Percentiles rank a stretch among this genome's conserved stretches.
phyloP scores from a whole-genome alignment of 2,797 vertebrate genomes.

The Phalloptychus januarius region DNA sequence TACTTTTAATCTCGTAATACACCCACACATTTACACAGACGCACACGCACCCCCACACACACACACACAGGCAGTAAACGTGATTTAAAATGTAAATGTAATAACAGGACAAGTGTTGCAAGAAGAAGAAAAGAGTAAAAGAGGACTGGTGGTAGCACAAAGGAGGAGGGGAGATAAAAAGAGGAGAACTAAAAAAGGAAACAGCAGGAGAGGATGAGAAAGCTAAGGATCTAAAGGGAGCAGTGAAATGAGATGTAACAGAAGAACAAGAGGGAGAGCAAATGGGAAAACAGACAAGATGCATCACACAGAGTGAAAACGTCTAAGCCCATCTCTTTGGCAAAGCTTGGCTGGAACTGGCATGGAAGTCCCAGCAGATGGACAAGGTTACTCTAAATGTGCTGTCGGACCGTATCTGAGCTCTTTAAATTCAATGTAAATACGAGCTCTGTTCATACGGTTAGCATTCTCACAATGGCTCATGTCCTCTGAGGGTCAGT shows the following conservation, averaged over 20 bases:
- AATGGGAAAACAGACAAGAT: conserved; percentile 21
- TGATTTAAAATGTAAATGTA: conserved; percentile 71
- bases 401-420: conserved; percentile 19
- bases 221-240: conserved; percentile 18
- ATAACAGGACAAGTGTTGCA: conserved; percentile 61
- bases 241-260: conserved; percentile 25
- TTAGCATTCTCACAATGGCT: neutral
- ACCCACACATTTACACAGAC: conserved; percentile 32
- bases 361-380: conserved; percentile 13
- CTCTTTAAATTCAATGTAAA: conserved; percentile 28
- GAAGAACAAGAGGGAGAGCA: conserved; percentile 19
- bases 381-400: conserved; percentile 30
- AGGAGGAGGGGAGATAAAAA: conserved; percentile 3
- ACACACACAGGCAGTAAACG: conserved; percentile 39
- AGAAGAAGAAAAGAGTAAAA: conserved; percentile 25
- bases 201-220: conserved; percentile 11
- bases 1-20: conserved; percentile 62
- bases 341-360: conserved; percentile 13
- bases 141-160: conserved; percentile 7
- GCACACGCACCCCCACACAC: conserved; percentile 16
- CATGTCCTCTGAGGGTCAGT: neutral
- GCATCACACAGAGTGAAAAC: conserved; percentile 6
- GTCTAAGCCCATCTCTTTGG: conserved; percentile 11
- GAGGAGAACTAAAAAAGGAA: conserved; percentile 1
- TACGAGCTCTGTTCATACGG: neutral